These are phyloP conservation scores for Chunga burmeisteri DNA, from an alignment of 2,113 vertebrate species.

Conservation along the genomic window DNA sequence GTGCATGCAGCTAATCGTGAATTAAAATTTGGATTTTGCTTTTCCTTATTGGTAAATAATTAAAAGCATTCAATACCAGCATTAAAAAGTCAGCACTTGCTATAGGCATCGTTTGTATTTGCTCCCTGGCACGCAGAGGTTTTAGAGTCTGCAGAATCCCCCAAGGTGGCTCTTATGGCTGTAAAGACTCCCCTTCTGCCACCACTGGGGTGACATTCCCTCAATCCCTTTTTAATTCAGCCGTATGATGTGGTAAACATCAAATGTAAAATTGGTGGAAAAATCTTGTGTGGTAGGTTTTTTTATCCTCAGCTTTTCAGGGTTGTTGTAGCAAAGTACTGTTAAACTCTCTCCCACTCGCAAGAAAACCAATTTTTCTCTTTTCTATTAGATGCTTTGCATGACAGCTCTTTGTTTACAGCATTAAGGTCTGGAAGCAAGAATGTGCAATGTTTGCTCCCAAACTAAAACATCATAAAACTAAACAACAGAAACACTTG, in stretches of 20 bases:
- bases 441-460: background rate
- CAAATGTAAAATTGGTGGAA: background rate
- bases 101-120: background rate
- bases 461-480: background rate
- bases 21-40: background rate
- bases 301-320: background rate
- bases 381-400: background rate
- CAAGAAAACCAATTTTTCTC: background rate
- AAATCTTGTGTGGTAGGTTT: background rate
- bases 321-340: background rate
- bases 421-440: background rate
- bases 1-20: rapidly evolving
- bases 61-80: background rate
- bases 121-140: rapidly evolving
- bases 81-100: background rate
- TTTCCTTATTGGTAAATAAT: background rate
- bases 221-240: background rate
- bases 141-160: background rate
- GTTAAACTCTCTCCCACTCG: background rate
- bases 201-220: too few relatives aligned
- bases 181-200: background rate
- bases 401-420: background rate
- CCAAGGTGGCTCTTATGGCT: background rate
- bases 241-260: rapidly evolving
- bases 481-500: background rate